Evolutionary conservation across 2,113 vertebrate species (phyloP).

Genomic region (Polypterus senegalus): DNA sequence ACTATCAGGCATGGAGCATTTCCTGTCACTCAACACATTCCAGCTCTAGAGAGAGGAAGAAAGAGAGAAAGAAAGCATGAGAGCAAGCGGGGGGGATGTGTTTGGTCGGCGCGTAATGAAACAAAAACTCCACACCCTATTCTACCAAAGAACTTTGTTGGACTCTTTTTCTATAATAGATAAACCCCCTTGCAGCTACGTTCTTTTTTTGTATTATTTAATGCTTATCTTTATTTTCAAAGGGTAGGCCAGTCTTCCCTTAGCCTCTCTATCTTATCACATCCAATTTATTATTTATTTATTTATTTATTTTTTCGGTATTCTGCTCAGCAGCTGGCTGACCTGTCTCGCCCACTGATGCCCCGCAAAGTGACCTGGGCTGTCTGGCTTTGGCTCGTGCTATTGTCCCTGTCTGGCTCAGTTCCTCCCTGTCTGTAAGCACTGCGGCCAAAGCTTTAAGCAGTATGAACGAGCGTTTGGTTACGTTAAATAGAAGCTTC

Average conservation of each 20-base stretch:
- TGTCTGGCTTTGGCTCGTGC: slow-evolving; percentile 73
- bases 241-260: slow-evolving; percentile 40
- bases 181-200: slow-evolving; percentile 8
- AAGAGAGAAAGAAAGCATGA: background rate
- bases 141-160: no score
- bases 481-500: slow-evolving; percentile 34
- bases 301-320: slow-evolving; percentile 12
- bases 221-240: slow-evolving; percentile 13
- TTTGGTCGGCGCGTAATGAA: no score
- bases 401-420: slow-evolving; percentile 92
- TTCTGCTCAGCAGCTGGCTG: slow-evolving; percentile 66
- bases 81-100: background rate
- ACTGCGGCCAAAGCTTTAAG: slow-evolving; percentile 44
- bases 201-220: slow-evolving; percentile 15
- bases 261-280: slow-evolving; percentile 47
- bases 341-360: slow-evolving; percentile 56
- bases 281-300: slow-evolving; percentile 27
- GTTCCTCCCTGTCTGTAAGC: slow-evolving; percentile 61
- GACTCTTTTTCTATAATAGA: no score
- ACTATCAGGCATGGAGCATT: slow-evolving; percentile 41
- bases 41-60: slow-evolving; percentile 29
- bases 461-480: slow-evolving; percentile 45
- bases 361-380: slow-evolving; percentile 67
- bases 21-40: slow-evolving; percentile 68
- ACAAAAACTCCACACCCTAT: no score